These are phyloP conservation scores for Manis pentadactyla DNA, from an alignment of 2,797 vertebrate species.

Conservation along the genomic window DNA sequence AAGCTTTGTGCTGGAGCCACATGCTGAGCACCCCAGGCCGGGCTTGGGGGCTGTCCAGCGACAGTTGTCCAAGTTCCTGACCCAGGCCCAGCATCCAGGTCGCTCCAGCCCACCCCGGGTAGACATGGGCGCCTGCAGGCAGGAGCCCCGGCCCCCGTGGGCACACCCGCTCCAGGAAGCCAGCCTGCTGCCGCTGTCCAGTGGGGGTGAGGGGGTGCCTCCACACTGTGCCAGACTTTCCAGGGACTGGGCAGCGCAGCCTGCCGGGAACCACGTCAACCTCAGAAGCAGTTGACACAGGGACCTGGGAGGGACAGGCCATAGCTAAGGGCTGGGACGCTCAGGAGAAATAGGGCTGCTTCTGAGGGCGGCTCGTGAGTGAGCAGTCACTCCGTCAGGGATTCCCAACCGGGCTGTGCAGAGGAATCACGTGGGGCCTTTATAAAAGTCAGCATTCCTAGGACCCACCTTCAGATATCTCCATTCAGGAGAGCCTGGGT, in stretches of 20 bases:
- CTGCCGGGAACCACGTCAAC: conserved; percentile 32
- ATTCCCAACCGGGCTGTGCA: background rate
- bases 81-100: background rate
- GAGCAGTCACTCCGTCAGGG: accelerated
- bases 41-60: conserved; percentile 66
- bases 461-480: background rate
- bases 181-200: conserved; percentile 22
- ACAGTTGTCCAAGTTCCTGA: conserved; percentile 69
- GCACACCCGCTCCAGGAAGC: background rate
- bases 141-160: background rate
- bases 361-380: background rate
- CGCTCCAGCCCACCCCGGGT: background rate
- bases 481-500: background rate
- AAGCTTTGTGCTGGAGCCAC: background rate
- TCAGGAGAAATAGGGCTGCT: background rate
- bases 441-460: background rate
- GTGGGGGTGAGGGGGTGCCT: background rate
- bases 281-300: conserved; percentile 45
- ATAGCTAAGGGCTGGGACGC: background rate
- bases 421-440: background rate
- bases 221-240: background rate
- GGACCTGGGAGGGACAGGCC: background rate
- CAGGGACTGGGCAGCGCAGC: conserved; percentile 36
- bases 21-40: background rate
- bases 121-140: conserved; percentile 46